A percentile compares a stretch with the other conserved stretches of the same genome.
phyloP scores from a whole-genome alignment of 1,140 invertebrate species.

The Calephelis nemesis region DNA sequence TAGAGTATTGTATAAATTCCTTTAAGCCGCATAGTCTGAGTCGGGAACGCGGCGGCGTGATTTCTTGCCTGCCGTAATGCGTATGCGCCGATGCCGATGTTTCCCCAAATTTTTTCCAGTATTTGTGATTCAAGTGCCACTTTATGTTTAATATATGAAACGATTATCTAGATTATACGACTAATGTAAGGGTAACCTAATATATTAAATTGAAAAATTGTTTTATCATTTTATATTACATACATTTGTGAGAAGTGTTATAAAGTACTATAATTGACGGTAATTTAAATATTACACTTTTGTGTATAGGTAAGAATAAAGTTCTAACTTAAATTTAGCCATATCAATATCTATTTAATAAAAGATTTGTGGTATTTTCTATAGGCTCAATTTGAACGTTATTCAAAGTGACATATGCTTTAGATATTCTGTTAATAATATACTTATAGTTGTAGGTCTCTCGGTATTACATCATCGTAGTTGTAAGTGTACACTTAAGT shows the following conservation, averaged over 20 bases:
- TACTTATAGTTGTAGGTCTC: constrained; percentile 72
- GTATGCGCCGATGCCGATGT: constrained; percentile 60
- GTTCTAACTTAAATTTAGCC: constrained; percentile 80
- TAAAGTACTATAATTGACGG: constrained; percentile 77
- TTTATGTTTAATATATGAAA: constrained; percentile 81
- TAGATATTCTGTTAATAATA: constrained; percentile 79
- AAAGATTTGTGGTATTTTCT: constrained; percentile 79
- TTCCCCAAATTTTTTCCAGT: constrained; percentile 81
- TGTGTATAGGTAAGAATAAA: constrained; percentile 79
- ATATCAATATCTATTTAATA: constrained; percentile 80
- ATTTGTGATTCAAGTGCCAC: constrained; percentile 82
- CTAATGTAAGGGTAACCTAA: constrained; percentile 80
- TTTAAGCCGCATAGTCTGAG: constrained; percentile 76
- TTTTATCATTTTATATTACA: constrained; percentile 81
- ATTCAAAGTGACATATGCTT: constrained; percentile 79
- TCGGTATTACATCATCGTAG: constrained; percentile 75
- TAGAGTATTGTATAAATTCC: constrained; percentile 66
- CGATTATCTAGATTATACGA: constrained; percentile 81
- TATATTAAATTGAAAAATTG: constrained; percentile 80
- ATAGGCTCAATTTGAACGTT: constrained; percentile 79
- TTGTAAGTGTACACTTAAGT: constrained; percentile 65
- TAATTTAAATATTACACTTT: constrained; percentile 79
- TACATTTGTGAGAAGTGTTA: constrained; percentile 78
- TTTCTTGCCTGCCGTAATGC: constrained; percentile 43
- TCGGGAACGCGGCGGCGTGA: constrained; percentile 43